A percentile compares a stretch with the other conserved stretches of the same genome.
These are phyloP conservation scores for Junonia oenone DNA, from an alignment of 2,888 invertebrate genomes.

Conservation along the genomic window DNA sequence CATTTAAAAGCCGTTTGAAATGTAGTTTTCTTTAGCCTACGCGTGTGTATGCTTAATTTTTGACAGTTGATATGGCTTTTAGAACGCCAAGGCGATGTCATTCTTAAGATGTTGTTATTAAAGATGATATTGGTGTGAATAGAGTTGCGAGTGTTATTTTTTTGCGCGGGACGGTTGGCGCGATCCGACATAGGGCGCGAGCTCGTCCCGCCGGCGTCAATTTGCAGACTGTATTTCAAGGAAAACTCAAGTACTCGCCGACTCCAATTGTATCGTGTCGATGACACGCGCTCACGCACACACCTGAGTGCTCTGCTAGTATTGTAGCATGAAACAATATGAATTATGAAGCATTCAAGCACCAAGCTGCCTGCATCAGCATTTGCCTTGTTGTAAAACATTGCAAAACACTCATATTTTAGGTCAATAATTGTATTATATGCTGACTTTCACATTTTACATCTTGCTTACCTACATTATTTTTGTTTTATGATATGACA, in stretches of 20 bases:
- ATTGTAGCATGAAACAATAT: slow-evolving; percentile 13
- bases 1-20: slow-evolving; percentile 67
- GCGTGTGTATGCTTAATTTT: slow-evolving; percentile 76
- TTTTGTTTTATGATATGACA: slow-evolving; percentile 27
- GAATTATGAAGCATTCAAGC: slow-evolving; percentile 6
- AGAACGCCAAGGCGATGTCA: slow-evolving; percentile 51
- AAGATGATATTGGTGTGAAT: slow-evolving; percentile 60
- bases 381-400: slow-evolving; percentile 10
- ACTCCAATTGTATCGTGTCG: slow-evolving; percentile 46
- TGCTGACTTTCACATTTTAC: slow-evolving; percentile 53
- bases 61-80: slow-evolving; percentile 77
- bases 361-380: slow-evolving; percentile 31
- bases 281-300: slow-evolving; percentile 36
- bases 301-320: slow-evolving; percentile 8
- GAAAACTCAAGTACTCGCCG: slow-evolving; percentile 54
- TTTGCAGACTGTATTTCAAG: slow-evolving; percentile 61
- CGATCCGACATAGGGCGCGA: slow-evolving; percentile 53
- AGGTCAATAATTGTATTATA: slow-evolving; percentile 41
- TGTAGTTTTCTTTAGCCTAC: slow-evolving; percentile 70
- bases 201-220: slow-evolving; percentile 49
- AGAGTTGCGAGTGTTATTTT: slow-evolving; percentile 58
- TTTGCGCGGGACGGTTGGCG: slow-evolving; percentile 66
- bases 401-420: slow-evolving; percentile 29
- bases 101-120: slow-evolving; percentile 51
- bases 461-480: slow-evolving; percentile 22